Evolutionary conservation across 1,140 invertebrate genomes (phyloP), one percentile per base, ranked within the genome.

Genomic region (Brachionus paranguensis): DNA sequence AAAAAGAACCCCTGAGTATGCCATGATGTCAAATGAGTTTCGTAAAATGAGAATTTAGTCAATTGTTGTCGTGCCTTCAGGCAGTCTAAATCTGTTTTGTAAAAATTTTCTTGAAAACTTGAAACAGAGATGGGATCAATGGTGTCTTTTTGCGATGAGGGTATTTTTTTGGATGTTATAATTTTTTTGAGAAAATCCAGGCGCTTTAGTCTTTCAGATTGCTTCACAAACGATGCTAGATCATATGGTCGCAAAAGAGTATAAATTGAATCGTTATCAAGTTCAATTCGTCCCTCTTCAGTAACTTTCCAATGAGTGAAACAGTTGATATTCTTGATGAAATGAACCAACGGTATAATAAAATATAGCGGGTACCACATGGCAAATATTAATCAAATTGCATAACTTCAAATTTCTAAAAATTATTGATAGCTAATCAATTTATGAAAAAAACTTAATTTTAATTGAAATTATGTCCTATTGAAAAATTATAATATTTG

Each of bases 11-110:
- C 53, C 3, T 64, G 53, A 29, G 17, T 43, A 45, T 64, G 12
- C 78, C 78, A 81, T 24, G 53, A 81, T 12, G 29, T 24, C n/a
- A 50, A 14, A 60, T 81, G 53, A 45, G 64, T 81, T 43, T 81
- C 78, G 53, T 81, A 81, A 68, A 81, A 81, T 4, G 78, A 81
- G 17, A 81, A 81, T 81, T 81, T 81, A 6, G 64, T 81, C n/a
- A 81, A 64, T 81, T 81, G 33, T 45, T 81, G 50, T 20, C 33
- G 55, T 14, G 78, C 78, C 20, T 81, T 81, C 3, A 37, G 20
- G 27, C 78, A 81, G 27, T 81, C 78, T n/a, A 33, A 41, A 27
- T 81, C 78, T 3, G 53, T 81, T 43, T 60, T 64, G 53, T 81
- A 81, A 64, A 81, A 81, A 64, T 60, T 47, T 43, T 81, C 78